Evolutionary conservation across 2,113 vertebrate genomes (phyloP).

Genomic region (Eulemur macaco): DNA sequence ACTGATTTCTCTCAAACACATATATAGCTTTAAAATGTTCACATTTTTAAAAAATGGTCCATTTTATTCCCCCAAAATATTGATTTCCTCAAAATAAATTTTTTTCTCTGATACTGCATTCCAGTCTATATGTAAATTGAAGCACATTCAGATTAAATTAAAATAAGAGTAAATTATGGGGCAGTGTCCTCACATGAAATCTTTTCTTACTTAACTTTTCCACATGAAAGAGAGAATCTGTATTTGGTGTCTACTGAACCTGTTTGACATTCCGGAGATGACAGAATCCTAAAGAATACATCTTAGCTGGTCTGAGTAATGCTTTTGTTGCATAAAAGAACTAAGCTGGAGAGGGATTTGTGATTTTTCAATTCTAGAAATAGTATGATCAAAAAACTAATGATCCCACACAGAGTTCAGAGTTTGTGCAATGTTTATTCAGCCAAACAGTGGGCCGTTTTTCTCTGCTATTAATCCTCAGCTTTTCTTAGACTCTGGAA

Average conservation of each 20-base stretch:
- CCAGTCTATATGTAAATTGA: conserved; percentile 71
- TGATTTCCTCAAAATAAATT: conserved; percentile 66
- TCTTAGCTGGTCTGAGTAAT: conserved; percentile 68
- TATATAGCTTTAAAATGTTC: conserved; percentile 48
- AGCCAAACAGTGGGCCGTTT: conserved; percentile 62
- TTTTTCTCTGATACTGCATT: conserved; percentile 44
- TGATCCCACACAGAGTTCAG: conserved; percentile 56
- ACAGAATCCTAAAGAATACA: conserved; percentile 72
- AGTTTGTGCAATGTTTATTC: conserved; percentile 63
- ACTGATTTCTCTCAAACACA: background rate
- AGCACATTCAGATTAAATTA: conserved; percentile 61
- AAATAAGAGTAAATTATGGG: conserved; percentile 56
- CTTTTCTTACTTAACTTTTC: conserved; percentile 74
- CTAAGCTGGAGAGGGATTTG: conserved; percentile 70
- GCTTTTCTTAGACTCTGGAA: conserved; percentile 60
- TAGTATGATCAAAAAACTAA: conserved; percentile 73
- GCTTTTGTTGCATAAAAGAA: conserved; percentile 78
- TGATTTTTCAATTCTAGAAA: conserved; percentile 77
- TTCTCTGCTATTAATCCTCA: conserved; percentile 70
- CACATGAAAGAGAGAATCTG: conserved; percentile 66
- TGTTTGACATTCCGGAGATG: conserved; percentile 81
- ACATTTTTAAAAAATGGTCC: conserved; percentile 55
- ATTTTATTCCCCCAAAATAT: conserved; percentile 39
- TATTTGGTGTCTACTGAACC: conserved; percentile 74
- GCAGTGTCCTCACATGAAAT: conserved; percentile 48